Evolutionary conservation across 2,888 invertebrate species (phyloP).

Genomic region (Coronaproctus castanopsis): DNA sequence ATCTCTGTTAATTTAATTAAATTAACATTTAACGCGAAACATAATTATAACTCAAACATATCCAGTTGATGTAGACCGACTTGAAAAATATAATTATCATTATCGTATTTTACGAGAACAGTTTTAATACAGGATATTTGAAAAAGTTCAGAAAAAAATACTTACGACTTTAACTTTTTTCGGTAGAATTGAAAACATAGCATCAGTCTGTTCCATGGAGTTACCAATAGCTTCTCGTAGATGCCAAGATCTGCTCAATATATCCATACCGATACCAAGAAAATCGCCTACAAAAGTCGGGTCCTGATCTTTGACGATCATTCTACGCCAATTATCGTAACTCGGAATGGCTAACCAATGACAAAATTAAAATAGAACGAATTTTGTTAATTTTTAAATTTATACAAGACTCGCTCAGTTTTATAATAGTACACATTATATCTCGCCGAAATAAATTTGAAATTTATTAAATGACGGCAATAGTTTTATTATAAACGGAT

Average conservation of each 20-base stretch:
- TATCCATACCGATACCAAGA: constrained; percentile 59
- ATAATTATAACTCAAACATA: no score
- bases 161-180: constrained; percentile 55
- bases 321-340: constrained; percentile 60
- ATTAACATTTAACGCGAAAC: no score
- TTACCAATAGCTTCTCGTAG: constrained; percentile 29
- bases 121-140: no score
- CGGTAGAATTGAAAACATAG: constrained; percentile 49
- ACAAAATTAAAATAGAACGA: neutral
- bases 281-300: constrained; percentile 66
- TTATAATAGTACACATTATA: neutral
- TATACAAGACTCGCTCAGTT: neutral
- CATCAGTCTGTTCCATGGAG: constrained; percentile 41
- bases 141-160: no score
- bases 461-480: no score
- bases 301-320: constrained; percentile 56
- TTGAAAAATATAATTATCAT: no score
- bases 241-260: constrained; percentile 37
- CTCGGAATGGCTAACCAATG: constrained; percentile 37
- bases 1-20: no score
- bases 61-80: no score
- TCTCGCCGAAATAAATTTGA: no score
- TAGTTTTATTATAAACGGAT: no score
- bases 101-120: no score
- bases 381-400: neutral